Base-by-base conservation (phyloP, 1,140 invertebrate species). In the Drosophila sproati region DNA sequence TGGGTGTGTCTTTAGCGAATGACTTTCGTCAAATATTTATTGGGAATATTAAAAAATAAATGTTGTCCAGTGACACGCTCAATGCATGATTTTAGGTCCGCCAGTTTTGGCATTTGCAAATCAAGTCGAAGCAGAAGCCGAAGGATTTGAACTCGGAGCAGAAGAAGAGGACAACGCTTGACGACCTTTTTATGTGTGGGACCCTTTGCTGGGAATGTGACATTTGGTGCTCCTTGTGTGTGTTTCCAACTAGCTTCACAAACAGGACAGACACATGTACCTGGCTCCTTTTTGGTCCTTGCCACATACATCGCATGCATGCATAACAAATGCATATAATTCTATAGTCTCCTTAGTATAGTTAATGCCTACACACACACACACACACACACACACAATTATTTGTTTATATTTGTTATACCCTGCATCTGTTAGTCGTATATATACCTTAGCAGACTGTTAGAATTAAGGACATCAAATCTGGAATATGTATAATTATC, bases 321-420 rank as follows among this genome's bases (percentile, higher is more conserved):
- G 72, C 66, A 74, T 74, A 74, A 70, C 57, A 70, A 74, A 74
- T 74, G 72, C 72, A 74, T 45, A 69, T 43, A n/a, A 43, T 43
- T n/a, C 10, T 43, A 74, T 72, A 67, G 70, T 73, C 71, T 57
- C 47, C 70, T 60, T 60, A 61, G 71, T 48, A 69, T 61, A 50
- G 56, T 50, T 68, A 73, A 73, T 52, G 4, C 2, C 20, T 20
- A 20, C 20, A 20, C 20, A 20, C 20, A 20, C 20, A 20, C 20
- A 2, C 20, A 20, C 20, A 20, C 20, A 20, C 20, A 20, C 20
- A 2, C 20, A 20, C 20, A 20, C 20, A 28, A 20, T 51, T 51
- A 31, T 50, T 61, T 59, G 10, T 59, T 35, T 35, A 4, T n/a
- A 35, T 55, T 35, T 2, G 50, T 35, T 3, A 12, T 32, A 34